Conservation (phyloP, 2,888 invertebrate genomes). For the Thereva nobilitata region DNA sequence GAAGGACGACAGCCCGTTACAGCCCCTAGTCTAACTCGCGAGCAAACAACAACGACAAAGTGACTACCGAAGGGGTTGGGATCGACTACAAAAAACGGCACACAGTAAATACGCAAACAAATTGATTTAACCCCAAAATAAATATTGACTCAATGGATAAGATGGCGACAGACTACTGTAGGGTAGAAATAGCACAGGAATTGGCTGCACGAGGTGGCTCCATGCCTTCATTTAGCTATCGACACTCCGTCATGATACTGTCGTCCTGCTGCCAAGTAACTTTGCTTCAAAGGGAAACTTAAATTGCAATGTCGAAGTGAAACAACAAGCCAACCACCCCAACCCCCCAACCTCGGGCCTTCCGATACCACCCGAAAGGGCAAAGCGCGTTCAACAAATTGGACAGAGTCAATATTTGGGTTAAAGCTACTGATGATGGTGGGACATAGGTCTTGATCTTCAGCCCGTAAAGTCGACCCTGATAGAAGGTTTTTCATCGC, state of each 20-base stretch:
- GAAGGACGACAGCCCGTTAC: slow-evolving; percentile 1
- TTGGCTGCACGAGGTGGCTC: slow-evolving; percentile 21
- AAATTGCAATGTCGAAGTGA: slow-evolving; percentile 15
- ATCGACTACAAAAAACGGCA: slow-evolving; percentile 32
- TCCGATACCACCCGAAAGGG: slow-evolving; percentile 1
- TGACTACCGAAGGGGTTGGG: slow-evolving; percentile 41
- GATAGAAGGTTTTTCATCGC: not conserved
- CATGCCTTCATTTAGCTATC: slow-evolving; percentile 13
- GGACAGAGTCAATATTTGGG: slow-evolving; percentile 30
- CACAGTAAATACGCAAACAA: slow-evolving; percentile 42
- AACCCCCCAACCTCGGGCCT: no score
- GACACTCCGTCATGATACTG: not conserved
- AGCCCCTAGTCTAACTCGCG: slow-evolving; percentile 3
- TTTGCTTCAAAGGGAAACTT: slow-evolving; percentile 32
- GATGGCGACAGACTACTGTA: slow-evolving; percentile 10
- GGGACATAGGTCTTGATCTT: slow-evolving; percentile 3
- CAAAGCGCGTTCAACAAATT: slow-evolving; percentile 28
- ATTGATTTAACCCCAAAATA: slow-evolving; percentile 41
- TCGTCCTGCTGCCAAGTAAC: slow-evolving; percentile 17
- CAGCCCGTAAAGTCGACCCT: not conserved
- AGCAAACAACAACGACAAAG: slow-evolving; percentile 42
- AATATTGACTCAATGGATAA: slow-evolving; percentile 38
- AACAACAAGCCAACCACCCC: not conserved
- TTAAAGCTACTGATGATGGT: slow-evolving; percentile 16
- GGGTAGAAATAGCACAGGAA: slow-evolving; percentile 23